Percentiles rank a stretch among this genome's conserved stretches.
Conservation (phyloP, 2,113 vertebrate species). For the Rallus limicola region DNA sequence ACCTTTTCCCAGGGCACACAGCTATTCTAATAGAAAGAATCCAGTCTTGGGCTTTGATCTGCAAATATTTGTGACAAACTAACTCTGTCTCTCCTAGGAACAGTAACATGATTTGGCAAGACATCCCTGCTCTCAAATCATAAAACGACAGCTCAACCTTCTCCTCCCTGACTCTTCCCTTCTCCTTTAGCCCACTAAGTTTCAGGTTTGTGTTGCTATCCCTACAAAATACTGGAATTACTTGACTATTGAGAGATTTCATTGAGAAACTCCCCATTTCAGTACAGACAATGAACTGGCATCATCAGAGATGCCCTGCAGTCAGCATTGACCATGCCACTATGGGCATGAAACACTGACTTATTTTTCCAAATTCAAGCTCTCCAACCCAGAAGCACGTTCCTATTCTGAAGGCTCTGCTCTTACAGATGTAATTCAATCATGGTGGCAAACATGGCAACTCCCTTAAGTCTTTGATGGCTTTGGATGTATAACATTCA, state of each 20-base stretch:
- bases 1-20: background rate
- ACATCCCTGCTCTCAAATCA: background rate
- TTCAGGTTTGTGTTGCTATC: background rate
- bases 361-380: background rate
- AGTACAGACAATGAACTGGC: background rate
- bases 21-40: background rate
- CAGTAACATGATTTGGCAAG: background rate
- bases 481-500: background rate
- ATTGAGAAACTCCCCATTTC: background rate
- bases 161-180: background rate
- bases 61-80: background rate
- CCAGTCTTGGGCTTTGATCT: rapidly evolving
- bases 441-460: background rate
- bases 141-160: background rate
- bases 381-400: background rate
- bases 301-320: background rate
- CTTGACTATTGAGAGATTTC: background rate
- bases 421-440: background rate
- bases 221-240: background rate
- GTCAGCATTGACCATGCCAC: background rate
- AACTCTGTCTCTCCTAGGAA: background rate
- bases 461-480: background rate
- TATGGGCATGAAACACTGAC: background rate
- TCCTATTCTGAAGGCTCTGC: background rate
- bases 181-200: background rate